Percentiles rank a stretch among this genome's conserved stretches.
phyloP scores from a whole-genome alignment of 2,888 invertebrate species.

The Smittia aterrima region DNA sequence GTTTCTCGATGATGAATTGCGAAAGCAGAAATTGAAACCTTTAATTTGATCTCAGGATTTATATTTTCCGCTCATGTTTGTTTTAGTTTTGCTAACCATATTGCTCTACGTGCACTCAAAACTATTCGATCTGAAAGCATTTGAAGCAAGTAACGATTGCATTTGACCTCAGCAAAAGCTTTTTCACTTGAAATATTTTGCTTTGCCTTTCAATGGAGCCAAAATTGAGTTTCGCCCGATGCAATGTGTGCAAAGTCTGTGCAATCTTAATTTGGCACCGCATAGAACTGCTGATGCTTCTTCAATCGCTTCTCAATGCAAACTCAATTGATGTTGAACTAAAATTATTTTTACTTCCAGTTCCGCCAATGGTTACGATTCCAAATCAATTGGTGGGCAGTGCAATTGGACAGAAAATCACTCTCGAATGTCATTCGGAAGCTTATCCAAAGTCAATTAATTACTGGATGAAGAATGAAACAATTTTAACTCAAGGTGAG shows the following conservation, averaged over 20 bases:
- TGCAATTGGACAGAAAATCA: conserved; percentile 63
- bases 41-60: too few species aligned
- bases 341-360: conserved; percentile 51
- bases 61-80: too few species aligned
- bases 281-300: neutral
- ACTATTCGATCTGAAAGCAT: neutral
- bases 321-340: neutral
- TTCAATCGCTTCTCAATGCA: neutral
- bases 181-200: neutral
- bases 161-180: neutral
- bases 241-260: conserved; percentile 7
- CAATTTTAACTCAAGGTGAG: conserved; percentile 63
- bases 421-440: conserved; percentile 70
- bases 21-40: too few species aligned
- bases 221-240: neutral
- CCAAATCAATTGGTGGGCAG: conserved; percentile 71
- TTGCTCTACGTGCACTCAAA: neutral
- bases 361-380: conserved; percentile 72
- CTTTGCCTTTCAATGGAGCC: neutral
- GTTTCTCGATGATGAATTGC: too few species aligned
- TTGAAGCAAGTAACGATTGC: neutral
- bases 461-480: conserved; percentile 67
- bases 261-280: conserved; percentile 2
- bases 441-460: conserved; percentile 71
- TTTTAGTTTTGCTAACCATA: too few species aligned